Evolutionary conservation across 1,140 invertebrate genomes (phyloP).

Genomic region (Cyclina sinensis): DNA sequence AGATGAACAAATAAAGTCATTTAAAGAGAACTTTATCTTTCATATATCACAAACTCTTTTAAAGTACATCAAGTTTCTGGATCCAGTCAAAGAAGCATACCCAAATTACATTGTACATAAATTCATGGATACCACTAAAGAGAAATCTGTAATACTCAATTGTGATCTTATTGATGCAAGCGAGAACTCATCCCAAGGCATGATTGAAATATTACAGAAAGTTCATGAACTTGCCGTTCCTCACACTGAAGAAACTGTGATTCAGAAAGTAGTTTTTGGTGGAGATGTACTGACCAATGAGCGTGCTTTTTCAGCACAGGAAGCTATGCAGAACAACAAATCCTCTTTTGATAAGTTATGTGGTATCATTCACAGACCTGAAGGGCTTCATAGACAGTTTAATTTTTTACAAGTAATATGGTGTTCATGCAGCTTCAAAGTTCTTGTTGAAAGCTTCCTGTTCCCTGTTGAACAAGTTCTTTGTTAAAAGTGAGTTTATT

Average conservation of each 20-base stretch:
- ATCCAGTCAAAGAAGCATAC: background rate
- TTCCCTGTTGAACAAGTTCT: background rate
- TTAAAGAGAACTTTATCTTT: constrained; percentile 11
- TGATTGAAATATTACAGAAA: constrained; percentile 61
- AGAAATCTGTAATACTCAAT: constrained; percentile 53
- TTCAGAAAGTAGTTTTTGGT: constrained; percentile 65
- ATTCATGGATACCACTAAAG: constrained; percentile 27
- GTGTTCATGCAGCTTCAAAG: background rate
- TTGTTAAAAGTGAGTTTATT: background rate
- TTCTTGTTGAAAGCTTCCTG: background rate
- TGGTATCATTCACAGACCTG: constrained; percentile 62
- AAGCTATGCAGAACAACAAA: no score
- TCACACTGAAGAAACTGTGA: background rate
- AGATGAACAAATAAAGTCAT: background rate
- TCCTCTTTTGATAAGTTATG: background rate
- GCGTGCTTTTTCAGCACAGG: no score
- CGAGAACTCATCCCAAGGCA: constrained; percentile 58
- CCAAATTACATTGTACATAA: constrained; percentile 36
- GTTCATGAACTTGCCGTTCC: constrained; percentile 50
- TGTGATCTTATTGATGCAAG: constrained; percentile 61
- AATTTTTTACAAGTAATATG: constrained; percentile 51
- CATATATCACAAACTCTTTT: background rate
- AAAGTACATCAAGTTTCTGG: constrained; percentile 33
- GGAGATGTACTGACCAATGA: constrained; percentile 66
- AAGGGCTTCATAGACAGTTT: constrained; percentile 63